These are phyloP conservation scores for Turritopsis dohrnii DNA, from an alignment of 30 jellyfish, hydroid and myxozoan genomes.

Conservation along the genomic window DNA sequence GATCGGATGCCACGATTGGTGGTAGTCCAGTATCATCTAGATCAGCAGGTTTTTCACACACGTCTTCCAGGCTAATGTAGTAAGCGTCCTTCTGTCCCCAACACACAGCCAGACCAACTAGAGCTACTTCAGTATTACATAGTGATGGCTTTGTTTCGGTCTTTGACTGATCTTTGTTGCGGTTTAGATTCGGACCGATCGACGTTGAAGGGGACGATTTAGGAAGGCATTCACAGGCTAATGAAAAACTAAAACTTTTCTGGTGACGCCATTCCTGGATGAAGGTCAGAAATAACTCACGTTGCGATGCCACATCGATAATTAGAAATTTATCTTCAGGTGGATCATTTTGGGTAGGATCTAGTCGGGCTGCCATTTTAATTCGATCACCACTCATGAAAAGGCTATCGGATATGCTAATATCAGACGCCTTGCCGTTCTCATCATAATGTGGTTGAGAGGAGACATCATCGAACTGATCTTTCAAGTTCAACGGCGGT, in stretches of 20 bases:
- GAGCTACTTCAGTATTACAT: not conserved
- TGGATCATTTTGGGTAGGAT: not conserved
- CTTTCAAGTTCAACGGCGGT: constrained; percentile 31
- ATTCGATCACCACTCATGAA: not conserved
- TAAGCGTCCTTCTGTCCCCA: constrained; percentile 78
- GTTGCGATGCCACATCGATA: constrained; percentile 52
- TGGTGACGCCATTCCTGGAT: constrained; percentile 56
- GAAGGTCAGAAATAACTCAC: constrained; percentile 40
- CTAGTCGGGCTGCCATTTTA: not conserved
- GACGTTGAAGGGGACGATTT: not conserved
- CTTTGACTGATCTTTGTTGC: not conserved
- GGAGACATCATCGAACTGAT: constrained; percentile 28
- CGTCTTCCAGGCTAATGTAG: constrained; percentile 33
- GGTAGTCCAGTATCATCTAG: constrained; percentile 23
- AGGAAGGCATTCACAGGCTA: constrained; percentile 43
- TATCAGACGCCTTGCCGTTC: not conserved
- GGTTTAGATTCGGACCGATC: not conserved
- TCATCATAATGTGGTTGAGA: not conserved
- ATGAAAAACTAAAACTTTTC: constrained; percentile 43
- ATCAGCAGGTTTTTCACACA: not conserved
- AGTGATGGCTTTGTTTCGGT: not conserved
- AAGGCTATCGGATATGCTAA: constrained; percentile 11
- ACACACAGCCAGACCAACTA: constrained; percentile 74
- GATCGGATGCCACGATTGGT: constrained; percentile 8
- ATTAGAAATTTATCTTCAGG: constrained; percentile 33